Base-by-base conservation (phyloP, 2,113 vertebrate genomes). In the Ifrita kowaldi region DNA sequence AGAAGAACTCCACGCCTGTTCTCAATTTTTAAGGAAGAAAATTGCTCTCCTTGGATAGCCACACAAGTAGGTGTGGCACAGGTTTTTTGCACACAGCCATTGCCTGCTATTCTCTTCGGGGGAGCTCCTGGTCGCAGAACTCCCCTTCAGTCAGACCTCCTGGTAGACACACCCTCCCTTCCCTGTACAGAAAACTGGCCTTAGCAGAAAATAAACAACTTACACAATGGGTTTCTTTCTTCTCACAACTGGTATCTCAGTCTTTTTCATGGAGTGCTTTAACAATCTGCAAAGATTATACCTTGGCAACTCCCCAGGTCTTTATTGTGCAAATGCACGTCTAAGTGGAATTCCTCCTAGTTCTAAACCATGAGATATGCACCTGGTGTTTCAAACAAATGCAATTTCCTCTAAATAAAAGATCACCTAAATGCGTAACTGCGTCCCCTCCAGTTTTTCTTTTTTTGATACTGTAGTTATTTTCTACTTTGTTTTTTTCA, bases 371-470 rank as follows among this genome's bases (percentile, higher is more conserved):
- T 30, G 46, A 63, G 71, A 67, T 5, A 6, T 2, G 27, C 20
- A 87, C 42, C 46, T 30, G 32, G 6, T 42, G 17, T 46, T 78
- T 32, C 4, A 17, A 77, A 53, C 42, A 64, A 26, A 26, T 3
- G 55, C 3, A 18, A 33, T n/a, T 84, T 84, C 28, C 17, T 81
- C 33, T 37, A 53, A 42, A 70, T n/a, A 62, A 70, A 87, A 84
- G 18, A 17, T 81, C 37, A 65, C 9, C 32, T 28, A 53, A 84
- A 74, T n/a, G 6, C 37, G 28, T 63, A 73, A 73, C 28, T 6
- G 10, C 1, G 0, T 23, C 21, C 4, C 9, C 7, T 10, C 7
- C 4, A 3, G 50, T 50, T 5, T 16, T 79, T 16, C 13, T 67
- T 32, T 14, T 74, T 67, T 71, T 39, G 2, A 44, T n/a, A n/a